Conservation (phyloP, 1,140 invertebrate genomes). For the Ceratitis capitata region DNA sequence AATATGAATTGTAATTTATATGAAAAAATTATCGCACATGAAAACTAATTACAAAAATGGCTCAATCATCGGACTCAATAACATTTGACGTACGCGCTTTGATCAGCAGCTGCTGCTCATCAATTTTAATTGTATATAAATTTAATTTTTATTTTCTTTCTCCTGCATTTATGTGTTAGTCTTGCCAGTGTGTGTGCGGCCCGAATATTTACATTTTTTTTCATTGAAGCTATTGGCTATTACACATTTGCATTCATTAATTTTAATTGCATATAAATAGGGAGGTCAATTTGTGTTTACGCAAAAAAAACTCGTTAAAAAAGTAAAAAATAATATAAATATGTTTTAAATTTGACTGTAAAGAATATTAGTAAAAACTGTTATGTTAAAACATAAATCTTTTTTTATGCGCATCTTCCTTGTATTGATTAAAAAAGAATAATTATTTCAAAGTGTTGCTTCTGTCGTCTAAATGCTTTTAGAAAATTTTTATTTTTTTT, state of each 20-base stretch:
- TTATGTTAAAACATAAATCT: neutral
- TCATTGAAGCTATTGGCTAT: neutral
- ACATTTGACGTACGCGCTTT: neutral
- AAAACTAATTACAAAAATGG: slow-evolving; percentile 5
- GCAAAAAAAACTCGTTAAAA: neutral
- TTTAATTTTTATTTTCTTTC: neutral
- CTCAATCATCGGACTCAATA: neutral
- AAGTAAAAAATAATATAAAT: neutral
- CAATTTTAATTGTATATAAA: slow-evolving; percentile 10
- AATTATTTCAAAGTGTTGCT: too few relatives aligned
- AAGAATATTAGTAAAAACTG: too few relatives aligned
- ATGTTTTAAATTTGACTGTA: too few relatives aligned
- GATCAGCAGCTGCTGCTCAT: slow-evolving; percentile 9
- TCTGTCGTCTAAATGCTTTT: too few relatives aligned
- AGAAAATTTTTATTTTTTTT: too few relatives aligned
- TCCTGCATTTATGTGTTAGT: neutral
- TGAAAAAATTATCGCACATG: neutral
- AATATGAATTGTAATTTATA: neutral
- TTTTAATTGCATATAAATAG: slow-evolving; percentile 6
- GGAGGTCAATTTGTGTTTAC: too few relatives aligned
- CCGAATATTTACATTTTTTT: neutral
- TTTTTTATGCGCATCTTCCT: neutral
- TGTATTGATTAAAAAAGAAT: too few relatives aligned
- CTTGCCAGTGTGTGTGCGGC: neutral
- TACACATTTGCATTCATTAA: neutral